phyloP scores from a whole-genome alignment of 64 coral and sea anemone species.

The Stylophora pistillata region DNA sequence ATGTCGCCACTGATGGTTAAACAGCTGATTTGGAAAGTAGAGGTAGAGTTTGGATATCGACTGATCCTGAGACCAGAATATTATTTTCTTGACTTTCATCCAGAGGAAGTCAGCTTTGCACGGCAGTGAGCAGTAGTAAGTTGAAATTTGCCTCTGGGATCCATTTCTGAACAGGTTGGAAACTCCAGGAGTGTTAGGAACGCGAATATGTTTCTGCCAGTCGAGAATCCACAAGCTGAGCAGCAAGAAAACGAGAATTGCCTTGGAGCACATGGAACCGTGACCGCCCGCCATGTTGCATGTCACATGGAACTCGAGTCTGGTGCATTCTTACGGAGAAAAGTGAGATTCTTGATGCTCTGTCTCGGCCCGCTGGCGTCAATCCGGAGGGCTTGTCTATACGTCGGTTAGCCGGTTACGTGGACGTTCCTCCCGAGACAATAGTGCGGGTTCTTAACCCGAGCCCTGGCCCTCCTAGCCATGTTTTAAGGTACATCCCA shows the following conservation, averaged over 20 bases:
- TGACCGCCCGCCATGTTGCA: no score
- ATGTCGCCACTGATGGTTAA: constrained; percentile 11
- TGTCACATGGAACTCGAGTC: no score
- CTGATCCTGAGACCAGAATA: constrained; percentile 20
- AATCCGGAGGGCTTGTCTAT: no score
- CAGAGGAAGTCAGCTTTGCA: constrained; percentile 14
- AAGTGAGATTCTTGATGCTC: no score
- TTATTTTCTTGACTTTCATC: constrained; percentile 19
- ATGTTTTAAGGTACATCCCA: no score
- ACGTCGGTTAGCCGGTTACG: no score
- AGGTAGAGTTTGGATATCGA: constrained; percentile 11
- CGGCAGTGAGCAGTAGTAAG: neutral
- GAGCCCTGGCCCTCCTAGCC: no score
- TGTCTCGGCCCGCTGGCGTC: no score
- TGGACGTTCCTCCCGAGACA: no score
- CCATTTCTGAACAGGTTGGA: neutral
- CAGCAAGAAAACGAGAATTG: constrained; percentile 12
- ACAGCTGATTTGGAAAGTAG: constrained; percentile 23
- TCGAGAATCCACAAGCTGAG: constrained; percentile 6
- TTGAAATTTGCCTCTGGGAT: constrained; percentile 15
- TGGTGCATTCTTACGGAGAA: no score
- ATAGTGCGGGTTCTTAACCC: no score
- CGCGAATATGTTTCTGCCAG: no score
- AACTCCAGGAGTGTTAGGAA: neutral
- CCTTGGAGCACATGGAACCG: neutral